A percentile compares a stretch with the other conserved stretches of the same genome.
These are phyloP conservation scores for Aspidoscelis tigris DNA, from an alignment of 2,113 vertebrate species.

Conservation along the genomic window DNA sequence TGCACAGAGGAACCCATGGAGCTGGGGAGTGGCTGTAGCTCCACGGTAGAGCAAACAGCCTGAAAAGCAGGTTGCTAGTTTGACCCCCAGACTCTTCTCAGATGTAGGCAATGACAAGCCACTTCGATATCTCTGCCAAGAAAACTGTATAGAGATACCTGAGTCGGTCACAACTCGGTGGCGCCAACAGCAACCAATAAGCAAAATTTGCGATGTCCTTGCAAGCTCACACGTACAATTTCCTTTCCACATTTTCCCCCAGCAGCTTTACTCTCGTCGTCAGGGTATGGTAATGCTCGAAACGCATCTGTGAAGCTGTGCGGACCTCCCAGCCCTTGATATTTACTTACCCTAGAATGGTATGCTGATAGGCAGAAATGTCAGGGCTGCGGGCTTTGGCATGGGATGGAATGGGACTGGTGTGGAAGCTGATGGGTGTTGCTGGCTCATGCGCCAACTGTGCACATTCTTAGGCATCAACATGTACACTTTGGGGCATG, in stretches of 20 bases:
- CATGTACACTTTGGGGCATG: background rate
- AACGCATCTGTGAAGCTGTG: background rate
- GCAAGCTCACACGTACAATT: no score
- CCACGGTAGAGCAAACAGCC: no score
- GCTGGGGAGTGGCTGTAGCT: no score
- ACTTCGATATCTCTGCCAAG: no score
- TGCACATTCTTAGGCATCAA: background rate
- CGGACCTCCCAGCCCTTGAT: background rate
- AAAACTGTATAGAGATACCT: no score
- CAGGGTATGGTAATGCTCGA: background rate
- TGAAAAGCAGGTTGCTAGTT: no score
- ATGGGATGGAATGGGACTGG: background rate
- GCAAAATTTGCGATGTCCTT: no score
- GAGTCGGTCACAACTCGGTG: no score
- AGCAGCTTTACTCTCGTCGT: background rate
- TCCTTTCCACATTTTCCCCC: background rate
- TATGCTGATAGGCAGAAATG: background rate
- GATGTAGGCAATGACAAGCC: no score
- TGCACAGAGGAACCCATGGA: no score
- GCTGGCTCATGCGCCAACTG: background rate
- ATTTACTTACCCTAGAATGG: background rate
- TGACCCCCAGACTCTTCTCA: no score
- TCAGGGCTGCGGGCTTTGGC: background rate
- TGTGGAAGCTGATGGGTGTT: background rate
- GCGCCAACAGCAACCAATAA: no score